These are phyloP conservation scores for Mythimna lalbum DNA, from an alignment of 2,888 invertebrate species.

Conservation along the genomic window DNA sequence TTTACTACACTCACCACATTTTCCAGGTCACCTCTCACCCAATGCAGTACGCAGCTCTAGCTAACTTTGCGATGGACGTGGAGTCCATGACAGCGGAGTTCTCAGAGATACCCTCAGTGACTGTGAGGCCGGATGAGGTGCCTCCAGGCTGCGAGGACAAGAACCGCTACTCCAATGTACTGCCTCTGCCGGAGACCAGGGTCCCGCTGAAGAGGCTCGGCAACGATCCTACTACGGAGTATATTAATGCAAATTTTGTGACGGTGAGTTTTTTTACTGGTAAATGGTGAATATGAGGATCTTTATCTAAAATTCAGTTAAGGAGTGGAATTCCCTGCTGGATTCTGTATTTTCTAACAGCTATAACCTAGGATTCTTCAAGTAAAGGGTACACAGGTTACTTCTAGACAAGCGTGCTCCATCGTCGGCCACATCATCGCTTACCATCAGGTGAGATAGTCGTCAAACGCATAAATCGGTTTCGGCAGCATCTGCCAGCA, in stretches of 20 bases:
- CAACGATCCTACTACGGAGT: slow-evolving; percentile 95
- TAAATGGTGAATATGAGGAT: too few relatives aligned
- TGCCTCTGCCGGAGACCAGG: slow-evolving; percentile 97
- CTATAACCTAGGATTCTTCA: too few relatives aligned
- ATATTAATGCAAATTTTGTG: slow-evolving; percentile 98
- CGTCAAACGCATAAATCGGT: too few relatives aligned
- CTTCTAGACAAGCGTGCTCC: too few relatives aligned
- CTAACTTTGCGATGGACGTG: slow-evolving; percentile 93
- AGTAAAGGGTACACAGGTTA: too few relatives aligned
- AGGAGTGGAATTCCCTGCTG: too few relatives aligned
- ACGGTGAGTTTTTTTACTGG: slow-evolving; percentile 94
- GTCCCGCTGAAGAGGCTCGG: slow-evolving; percentile 94
- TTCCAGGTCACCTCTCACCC: slow-evolving; percentile 92
- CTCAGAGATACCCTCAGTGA: slow-evolving; percentile 94
- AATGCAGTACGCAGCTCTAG: slow-evolving; percentile 94
- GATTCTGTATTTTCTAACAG: too few relatives aligned
- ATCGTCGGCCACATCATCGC: too few relatives aligned
- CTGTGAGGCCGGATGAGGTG: slow-evolving; percentile 95
- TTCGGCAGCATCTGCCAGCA: too few relatives aligned
- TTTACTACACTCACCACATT: background rate
- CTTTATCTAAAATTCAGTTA: too few relatives aligned
- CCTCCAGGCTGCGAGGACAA: slow-evolving; percentile 97
- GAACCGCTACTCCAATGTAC: slow-evolving; percentile 98
- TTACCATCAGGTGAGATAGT: too few relatives aligned
- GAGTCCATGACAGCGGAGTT: slow-evolving; percentile 96